Evolutionary conservation across 1,140 invertebrate genomes (phyloP).

Genomic region (Drosophila erecta): DNA sequence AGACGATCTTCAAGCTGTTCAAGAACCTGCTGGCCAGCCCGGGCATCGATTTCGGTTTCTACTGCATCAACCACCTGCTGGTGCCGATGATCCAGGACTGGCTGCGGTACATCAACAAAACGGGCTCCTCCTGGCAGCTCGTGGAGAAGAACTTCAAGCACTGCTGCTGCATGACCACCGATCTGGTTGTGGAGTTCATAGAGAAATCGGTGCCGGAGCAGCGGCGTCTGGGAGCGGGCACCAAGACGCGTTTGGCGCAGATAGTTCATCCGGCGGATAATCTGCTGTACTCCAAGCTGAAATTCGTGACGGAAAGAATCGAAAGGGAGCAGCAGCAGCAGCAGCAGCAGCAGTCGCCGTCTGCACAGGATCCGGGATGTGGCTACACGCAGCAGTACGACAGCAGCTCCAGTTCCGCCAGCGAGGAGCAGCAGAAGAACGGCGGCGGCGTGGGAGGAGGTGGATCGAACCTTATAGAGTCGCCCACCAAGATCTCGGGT

Average conservation of each 20-base stretch:
- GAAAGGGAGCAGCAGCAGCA: slow-evolving; percentile 35
- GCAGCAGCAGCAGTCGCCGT: slow-evolving; percentile 9
- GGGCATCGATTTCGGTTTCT: slow-evolving; percentile 93
- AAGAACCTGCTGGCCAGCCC: slow-evolving; percentile 90
- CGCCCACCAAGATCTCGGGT: slow-evolving; percentile 79
- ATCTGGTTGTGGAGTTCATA: slow-evolving; percentile 94
- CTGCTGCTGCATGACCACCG: slow-evolving; percentile 95
- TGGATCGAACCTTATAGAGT: slow-evolving; percentile 59
- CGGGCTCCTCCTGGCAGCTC: slow-evolving; percentile 89
- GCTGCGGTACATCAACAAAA: slow-evolving; percentile 90
- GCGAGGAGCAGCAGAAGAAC: slow-evolving; percentile 50
- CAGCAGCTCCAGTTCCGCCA: slow-evolving; percentile 67
- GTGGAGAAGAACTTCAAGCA: slow-evolving; percentile 96
- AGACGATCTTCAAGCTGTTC: slow-evolving; percentile 93
- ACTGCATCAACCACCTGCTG: slow-evolving; percentile 95
- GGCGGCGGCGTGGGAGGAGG: not conserved
- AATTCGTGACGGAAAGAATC: slow-evolving; percentile 74
- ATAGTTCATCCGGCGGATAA: slow-evolving; percentile 80
- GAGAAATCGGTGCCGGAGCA: slow-evolving; percentile 81
- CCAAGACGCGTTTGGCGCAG: slow-evolving; percentile 75
- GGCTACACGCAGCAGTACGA: slow-evolving; percentile 22
- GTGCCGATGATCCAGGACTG: slow-evolving; percentile 96
- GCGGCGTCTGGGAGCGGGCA: slow-evolving; percentile 43
- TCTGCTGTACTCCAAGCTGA: slow-evolving; percentile 76
- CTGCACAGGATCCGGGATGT: slow-evolving; percentile 9